Evolutionary conservation across 2,888 invertebrate species (phyloP).

Genomic region (Melikaiella ostensackeni): DNA sequence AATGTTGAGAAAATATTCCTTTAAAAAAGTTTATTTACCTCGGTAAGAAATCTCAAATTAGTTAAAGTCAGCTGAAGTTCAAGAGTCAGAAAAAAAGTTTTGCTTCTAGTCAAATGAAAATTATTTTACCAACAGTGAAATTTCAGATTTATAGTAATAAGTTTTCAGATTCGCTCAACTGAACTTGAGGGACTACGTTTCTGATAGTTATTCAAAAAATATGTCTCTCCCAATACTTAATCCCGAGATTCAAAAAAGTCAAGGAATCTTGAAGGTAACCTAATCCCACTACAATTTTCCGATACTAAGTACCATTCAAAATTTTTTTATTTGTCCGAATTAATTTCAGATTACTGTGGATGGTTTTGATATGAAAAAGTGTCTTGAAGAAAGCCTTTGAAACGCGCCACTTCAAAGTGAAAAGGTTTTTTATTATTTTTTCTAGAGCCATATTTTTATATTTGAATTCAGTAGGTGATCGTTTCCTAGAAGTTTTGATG

Average conservation of each 20-base stretch:
- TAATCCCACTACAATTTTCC: not conserved
- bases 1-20: no score
- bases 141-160: not conserved
- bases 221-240: conserved; percentile 60
- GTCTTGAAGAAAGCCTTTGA: not conserved
- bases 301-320: not conserved
- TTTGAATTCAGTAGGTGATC: not conserved
- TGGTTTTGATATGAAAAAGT: conserved; percentile 57
- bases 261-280: conserved; percentile 67
- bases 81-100: no score
- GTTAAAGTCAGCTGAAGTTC: no score
- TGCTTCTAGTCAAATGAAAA: no score
- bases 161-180: conserved; percentile 63
- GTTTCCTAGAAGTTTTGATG: not conserved
- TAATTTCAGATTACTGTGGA: conserved; percentile 60
- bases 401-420: not conserved
- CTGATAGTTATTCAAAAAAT: conserved; percentile 52
- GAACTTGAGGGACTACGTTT: conserved; percentile 64
- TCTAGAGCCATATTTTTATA: not conserved
- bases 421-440: not conserved
- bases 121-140: not conserved
- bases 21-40: no score
- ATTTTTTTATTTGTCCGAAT: not conserved
- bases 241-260: conserved; percentile 52
- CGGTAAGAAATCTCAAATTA: no score